Conservation (phyloP, 2,888 invertebrate genomes). For the Stenurella melanura region DNA sequence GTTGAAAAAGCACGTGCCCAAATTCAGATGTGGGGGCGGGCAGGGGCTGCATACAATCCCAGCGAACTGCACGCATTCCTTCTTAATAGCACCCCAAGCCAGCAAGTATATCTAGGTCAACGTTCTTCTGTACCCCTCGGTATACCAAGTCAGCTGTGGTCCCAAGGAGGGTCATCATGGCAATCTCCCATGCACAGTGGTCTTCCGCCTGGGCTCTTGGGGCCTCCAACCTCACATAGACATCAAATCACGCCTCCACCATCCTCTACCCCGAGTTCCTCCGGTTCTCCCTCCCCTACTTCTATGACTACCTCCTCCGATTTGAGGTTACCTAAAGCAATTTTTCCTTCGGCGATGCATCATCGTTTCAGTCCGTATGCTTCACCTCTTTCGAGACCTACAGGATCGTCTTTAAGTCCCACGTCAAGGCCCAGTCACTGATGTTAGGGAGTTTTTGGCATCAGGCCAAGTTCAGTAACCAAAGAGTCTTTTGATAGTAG, state of each 20-base stretch:
- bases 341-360: slow-evolving; percentile 72
- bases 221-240: slow-evolving; percentile 69
- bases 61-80: slow-evolving; percentile 73
- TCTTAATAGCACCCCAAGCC: slow-evolving; percentile 66
- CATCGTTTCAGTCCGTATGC: slow-evolving; percentile 73
- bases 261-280: slow-evolving; percentile 76
- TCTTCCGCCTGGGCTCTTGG: slow-evolving; percentile 71
- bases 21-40: slow-evolving; percentile 75
- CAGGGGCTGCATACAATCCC: slow-evolving; percentile 75
- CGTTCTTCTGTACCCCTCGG: slow-evolving; percentile 69
- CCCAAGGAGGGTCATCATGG: slow-evolving; percentile 68
- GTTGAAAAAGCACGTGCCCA: slow-evolving; percentile 77
- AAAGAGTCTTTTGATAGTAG: slow-evolving; percentile 64
- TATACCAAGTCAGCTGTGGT: slow-evolving; percentile 73
- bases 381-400: slow-evolving; percentile 61
- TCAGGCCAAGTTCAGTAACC: slow-evolving; percentile 55
- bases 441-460: slow-evolving; percentile 49
- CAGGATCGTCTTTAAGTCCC: slow-evolving; percentile 62
- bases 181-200: slow-evolving; percentile 70
- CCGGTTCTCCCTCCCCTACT: slow-evolving; percentile 78
- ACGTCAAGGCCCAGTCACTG: slow-evolving; percentile 64
- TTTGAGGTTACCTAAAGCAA: slow-evolving; percentile 72
- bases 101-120: slow-evolving; percentile 70
- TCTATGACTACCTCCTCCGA: slow-evolving; percentile 69
- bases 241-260: slow-evolving; percentile 73